Conservation (phyloP, 2,113 vertebrate species). For the Clarias gariepinus region DNA sequence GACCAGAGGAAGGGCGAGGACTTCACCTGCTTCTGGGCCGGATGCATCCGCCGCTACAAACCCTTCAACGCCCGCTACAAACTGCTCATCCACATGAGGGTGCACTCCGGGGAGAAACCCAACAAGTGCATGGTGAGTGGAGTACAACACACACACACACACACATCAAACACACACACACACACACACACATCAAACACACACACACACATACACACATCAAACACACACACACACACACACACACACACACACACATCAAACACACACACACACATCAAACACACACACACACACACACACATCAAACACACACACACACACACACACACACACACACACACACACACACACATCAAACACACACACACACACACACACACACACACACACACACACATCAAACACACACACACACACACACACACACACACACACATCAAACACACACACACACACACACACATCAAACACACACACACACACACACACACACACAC, state of each 20-base stretch:
- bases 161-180: neutral
- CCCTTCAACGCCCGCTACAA: slow-evolving; percentile 99
- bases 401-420: neutral
- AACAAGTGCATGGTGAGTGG: slow-evolving; percentile 99
- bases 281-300: too few species aligned
- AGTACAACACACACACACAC: neutral
- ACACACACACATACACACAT: neutral
- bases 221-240: neutral
- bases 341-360: neutral
- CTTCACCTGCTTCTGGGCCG: slow-evolving; percentile 99
- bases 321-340: neutral
- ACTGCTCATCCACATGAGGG: slow-evolving; percentile 98
- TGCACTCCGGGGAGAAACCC: slow-evolving; percentile 98
- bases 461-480: neutral
- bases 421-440: neutral
- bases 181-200: neutral
- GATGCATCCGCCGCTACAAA: slow-evolving; percentile 94
- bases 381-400: neutral
- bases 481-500: neutral
- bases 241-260: neutral
- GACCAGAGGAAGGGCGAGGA: slow-evolving; percentile 98
- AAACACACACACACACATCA: too few species aligned
- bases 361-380: neutral
- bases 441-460: neutral
- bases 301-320: too few species aligned